These are phyloP conservation scores for Magallana nippona DNA, from an alignment of 2,888 invertebrate genomes.

Conservation along the genomic window DNA sequence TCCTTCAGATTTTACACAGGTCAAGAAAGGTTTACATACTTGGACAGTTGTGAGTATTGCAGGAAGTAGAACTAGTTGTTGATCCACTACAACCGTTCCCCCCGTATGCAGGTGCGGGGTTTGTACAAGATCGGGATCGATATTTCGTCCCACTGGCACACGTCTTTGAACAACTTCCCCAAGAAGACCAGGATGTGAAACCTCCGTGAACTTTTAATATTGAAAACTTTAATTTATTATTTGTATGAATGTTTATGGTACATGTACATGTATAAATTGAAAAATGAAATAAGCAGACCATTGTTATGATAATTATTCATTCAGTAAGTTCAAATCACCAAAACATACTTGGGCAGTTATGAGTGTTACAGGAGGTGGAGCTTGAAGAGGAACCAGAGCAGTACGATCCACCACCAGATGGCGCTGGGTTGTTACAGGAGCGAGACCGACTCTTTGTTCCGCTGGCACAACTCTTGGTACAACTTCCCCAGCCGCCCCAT, in stretches of 20 bases:
- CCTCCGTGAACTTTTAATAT: constrained; percentile 47
- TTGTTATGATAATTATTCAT: neutral
- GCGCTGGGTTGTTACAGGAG: constrained; percentile 38
- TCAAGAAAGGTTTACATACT: neutral
- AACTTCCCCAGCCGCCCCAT: constrained; percentile 37
- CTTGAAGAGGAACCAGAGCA: constrained; percentile 24
- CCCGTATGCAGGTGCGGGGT: constrained; percentile 31
- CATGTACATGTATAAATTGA: neutral
- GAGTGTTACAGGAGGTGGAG: constrained; percentile 30
- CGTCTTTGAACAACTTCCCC: constrained; percentile 53
- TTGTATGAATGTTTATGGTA: neutral
- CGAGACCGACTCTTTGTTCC: constrained; percentile 37
- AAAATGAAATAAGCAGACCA: neutral
- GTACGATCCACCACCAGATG: constrained; percentile 20
- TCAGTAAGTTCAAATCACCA: neutral
- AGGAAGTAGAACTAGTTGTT: neutral
- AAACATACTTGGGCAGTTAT: constrained; percentile 36
- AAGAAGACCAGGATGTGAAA: constrained; percentile 51
- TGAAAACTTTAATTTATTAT: neutral
- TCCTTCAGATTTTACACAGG: too few species aligned
- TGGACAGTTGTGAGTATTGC: constrained; percentile 39
- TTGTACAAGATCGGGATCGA: constrained; percentile 56
- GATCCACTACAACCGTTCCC: constrained; percentile 15
- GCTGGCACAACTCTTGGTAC: constrained; percentile 33
- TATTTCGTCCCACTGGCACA: constrained; percentile 54